Base-by-base conservation (phyloP, 2,797 vertebrate genomes). In the Gymnopithys bicolor region DNA sequence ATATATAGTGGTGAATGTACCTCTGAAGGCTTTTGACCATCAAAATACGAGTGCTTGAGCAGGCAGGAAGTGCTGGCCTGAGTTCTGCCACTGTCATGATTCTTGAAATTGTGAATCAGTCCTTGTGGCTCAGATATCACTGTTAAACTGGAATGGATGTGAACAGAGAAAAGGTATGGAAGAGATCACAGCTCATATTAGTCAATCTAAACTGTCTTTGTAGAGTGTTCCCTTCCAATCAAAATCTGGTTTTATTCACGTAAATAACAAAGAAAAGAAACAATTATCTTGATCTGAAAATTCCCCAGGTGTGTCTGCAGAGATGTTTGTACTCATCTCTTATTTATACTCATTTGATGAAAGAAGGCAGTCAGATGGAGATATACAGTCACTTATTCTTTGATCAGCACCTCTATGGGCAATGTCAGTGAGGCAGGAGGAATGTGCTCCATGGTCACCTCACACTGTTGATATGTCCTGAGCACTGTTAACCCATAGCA, bases 261-360 rank as follows among this genome's bases (percentile, higher is more conserved):
- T 43, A 80, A 92, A 52, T 85, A 92, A 78, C 68, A 89, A 87
- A 92, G 68, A 4, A 68, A 52, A 53, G 51, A 59, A n/a, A 4
- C 23, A 79, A 83, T 71, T 49, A 78, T 85, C 62, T 81, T 75
- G 62, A 91, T 94, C 89, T 93, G 75, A 83, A 94, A 91, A 19
- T 83, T 91, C 78, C 71, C 16, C 35, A 10, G 53, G 13, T 85
- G 22, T 64, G 45, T 48, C 71, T 92, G 49, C 21, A 41, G 79
- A 89, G 82, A 6, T 89, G 69, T 91, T 96, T 93, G 89, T 91
- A 93, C 59, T 97, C 78, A 91, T 87, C 39, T 93, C 66, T 95
- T 91, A 93, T 92, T 94, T 94, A 92, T 91, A 63, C 9, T 35
- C 27, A 28, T 56, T 68, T 91, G 91, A 92, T 92, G 76, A 91